Evolutionary conservation across 1,140 invertebrate species (phyloP).

Genomic region (Venturia canescens): DNA sequence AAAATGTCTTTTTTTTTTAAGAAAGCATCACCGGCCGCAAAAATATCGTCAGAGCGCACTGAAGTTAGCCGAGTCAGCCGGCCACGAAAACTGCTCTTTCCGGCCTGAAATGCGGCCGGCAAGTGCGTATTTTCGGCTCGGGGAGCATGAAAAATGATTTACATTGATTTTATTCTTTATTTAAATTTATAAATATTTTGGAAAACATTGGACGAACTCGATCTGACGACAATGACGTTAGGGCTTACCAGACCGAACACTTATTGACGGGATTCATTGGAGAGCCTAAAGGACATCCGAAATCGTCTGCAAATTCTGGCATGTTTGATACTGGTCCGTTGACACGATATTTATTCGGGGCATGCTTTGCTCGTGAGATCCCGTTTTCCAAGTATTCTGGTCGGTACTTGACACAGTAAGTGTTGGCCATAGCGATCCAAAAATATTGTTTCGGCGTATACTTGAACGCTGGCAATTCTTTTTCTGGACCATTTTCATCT

Average conservation of each 20-base stretch:
- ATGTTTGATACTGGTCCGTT: slow-evolving; percentile 19
- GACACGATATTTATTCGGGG: background rate
- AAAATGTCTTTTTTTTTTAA: no score
- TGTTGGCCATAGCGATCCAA: slow-evolving; percentile 11
- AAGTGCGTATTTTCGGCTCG: no score
- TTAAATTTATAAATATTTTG: no score
- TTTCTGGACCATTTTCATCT: background rate
- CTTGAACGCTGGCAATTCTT: slow-evolving; percentile 1
- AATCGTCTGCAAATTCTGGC: slow-evolving; percentile 13
- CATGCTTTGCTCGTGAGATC: background rate
- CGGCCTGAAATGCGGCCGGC: no score
- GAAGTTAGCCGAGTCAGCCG: no score
- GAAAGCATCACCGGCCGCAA: no score
- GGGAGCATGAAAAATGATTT: no score
- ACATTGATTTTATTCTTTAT: no score
- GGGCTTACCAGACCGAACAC: slow-evolving; percentile 18
- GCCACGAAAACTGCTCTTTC: no score
- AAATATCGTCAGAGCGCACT: no score
- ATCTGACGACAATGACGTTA: no score
- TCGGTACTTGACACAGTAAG: background rate
- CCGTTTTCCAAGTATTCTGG: background rate
- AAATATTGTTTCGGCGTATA: slow-evolving; percentile 25
- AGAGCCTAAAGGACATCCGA: background rate
- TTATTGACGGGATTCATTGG: slow-evolving; percentile 31
- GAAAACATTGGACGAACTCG: no score